These are phyloP conservation scores for Deilephila porcellus DNA, from an alignment of 2,888 invertebrate genomes.

Conservation along the genomic window DNA sequence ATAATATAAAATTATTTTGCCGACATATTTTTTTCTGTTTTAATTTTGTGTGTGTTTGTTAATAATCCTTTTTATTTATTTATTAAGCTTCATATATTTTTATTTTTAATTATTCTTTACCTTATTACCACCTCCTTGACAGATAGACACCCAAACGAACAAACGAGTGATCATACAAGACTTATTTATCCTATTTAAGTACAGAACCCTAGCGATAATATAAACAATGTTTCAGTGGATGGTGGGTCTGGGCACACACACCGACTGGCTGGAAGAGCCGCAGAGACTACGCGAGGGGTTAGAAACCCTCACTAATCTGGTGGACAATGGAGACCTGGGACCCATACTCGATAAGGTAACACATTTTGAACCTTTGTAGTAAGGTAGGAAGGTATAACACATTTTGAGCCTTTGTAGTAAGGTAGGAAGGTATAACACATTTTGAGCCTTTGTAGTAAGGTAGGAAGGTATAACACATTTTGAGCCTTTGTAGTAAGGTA, in stretches of 20 bases:
- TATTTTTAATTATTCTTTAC: no score
- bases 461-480: slow-evolving; percentile 38
- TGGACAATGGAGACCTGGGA: slow-evolving; percentile 63
- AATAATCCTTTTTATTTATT: no score
- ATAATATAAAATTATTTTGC: no score
- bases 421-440: slow-evolving; percentile 37
- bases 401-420: not conserved
- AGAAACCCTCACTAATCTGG: slow-evolving; percentile 60
- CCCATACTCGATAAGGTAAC: slow-evolving; percentile 76
- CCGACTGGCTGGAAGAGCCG: slow-evolving; percentile 72
- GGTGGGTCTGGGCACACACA: slow-evolving; percentile 62
- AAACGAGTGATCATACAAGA: no score
- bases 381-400: slow-evolving; percentile 37
- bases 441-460: not conserved
- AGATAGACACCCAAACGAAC: no score
- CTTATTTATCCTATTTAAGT: no score
- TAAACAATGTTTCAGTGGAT: slow-evolving; percentile 59
- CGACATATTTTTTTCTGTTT: no score
- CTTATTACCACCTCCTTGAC: no score
- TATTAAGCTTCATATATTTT: no score
- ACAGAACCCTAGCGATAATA: no score
- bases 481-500: not conserved
- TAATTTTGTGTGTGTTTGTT: no score
- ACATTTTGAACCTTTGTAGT: not conserved
- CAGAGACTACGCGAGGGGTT: slow-evolving; percentile 58